phyloP scores from a whole-genome alignment of 2,113 vertebrate species.

The Panurus biarmicus region DNA sequence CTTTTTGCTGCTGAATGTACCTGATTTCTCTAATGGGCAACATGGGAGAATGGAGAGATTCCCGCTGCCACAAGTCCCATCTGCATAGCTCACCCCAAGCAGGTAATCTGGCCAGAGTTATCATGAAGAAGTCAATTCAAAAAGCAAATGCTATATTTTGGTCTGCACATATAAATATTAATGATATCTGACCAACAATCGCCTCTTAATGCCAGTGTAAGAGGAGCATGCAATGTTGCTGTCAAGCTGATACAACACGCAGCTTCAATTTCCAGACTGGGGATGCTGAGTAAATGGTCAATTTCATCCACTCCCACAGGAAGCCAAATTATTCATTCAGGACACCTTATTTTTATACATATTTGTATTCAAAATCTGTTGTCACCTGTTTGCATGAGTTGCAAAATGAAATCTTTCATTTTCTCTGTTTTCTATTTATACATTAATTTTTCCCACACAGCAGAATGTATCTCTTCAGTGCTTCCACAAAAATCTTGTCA shows the following conservation, averaged over 20 bases:
- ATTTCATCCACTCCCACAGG: background rate
- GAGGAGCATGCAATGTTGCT: background rate
- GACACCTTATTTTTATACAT: slow-evolving; percentile 6
- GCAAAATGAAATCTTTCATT: slow-evolving; percentile 1
- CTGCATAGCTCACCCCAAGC: background rate
- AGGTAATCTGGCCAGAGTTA: background rate
- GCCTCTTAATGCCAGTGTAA: background rate
- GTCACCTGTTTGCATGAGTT: background rate
- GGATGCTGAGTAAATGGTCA: background rate
- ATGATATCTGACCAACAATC: background rate
- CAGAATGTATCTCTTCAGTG: background rate
- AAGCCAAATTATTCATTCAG: slow-evolving; percentile 19
- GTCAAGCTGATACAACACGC: background rate
- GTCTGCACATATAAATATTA: background rate
- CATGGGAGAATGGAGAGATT: background rate
- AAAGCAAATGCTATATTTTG: background rate
- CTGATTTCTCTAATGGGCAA: background rate
- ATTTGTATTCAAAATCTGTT: slow-evolving; percentile 8
- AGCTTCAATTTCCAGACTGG: background rate
- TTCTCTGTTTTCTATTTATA: slow-evolving; percentile 12
- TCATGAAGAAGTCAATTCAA: background rate
- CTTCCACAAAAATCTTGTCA: slow-evolving; percentile 25
- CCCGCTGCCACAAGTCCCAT: background rate
- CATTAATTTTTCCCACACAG: background rate
- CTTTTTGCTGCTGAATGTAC: background rate